Base-by-base conservation (phyloP, 2,797 vertebrate species). In the Tragopan temminckii region DNA sequence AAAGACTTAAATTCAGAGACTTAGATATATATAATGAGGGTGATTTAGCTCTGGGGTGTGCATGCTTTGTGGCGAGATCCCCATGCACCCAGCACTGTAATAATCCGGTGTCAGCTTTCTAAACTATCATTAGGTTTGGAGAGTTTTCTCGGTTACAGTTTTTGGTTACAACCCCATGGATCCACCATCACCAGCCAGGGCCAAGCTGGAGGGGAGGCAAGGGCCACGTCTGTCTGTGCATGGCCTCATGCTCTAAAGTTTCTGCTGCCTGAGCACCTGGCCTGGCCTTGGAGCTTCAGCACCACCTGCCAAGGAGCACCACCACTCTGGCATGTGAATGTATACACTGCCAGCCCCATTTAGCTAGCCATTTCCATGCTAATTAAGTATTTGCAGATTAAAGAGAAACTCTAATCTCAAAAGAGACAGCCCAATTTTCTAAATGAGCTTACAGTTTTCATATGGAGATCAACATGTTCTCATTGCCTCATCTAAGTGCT, bases 361-460 rank as follows among this genome's bases (percentile, higher is more conserved):
- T 88, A 89, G 89, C n/a, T 20, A 93, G 69, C 57, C 68, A 87
- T 87, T 94, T 89, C 83, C 71, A 45, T 52, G 52, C 74, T 90
- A 91, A 94, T 91, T 93, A 80, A 81, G 53, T 85, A 89, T 88
- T 57, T 91, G 90, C 31, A 95, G 59, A 94, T 70, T 87, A 90
- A 86, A 86, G 70, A 78, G 85, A 83, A 88, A 74, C 29, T 91
- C 72, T 78, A 94, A 85, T 90, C 78, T 92, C 61, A 90, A 75
- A 90, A 40, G 53, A 93, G 85, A 88, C 66, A 90, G 76, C 29
- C 53, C 74, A 69, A 59, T 93, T 94, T 92, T 77, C 85, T 83
- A 91, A 91, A 91, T 52, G 78, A 94, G 74, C n/a, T 94, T 93
- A 78, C 1, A 3, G 59, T 79, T 90, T 94, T 74, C 88, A 74